Base-by-base conservation (phyloP, 2,888 invertebrate species). In the Tetragonula carbonaria region DNA sequence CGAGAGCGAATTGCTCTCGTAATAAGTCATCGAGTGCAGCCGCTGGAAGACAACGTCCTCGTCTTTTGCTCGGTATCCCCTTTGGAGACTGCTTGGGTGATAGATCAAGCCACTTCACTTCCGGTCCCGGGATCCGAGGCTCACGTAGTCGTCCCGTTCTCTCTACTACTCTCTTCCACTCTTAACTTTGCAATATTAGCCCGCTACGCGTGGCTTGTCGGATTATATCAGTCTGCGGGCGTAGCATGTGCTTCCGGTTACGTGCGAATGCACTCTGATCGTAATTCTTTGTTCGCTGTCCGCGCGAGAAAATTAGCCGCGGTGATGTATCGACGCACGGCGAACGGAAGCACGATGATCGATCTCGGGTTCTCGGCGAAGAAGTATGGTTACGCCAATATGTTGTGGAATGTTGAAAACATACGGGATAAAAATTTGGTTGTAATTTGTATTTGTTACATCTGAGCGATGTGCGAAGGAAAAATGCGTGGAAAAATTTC, bases 1-100 rank as follows among this genome's bases (percentile, higher is more conserved):
- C 79, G 86, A 86, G 86, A 82, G 88, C 78, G 86, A 90, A 87
- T 85, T 86, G 89, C 88, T 88, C 90, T 89, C 83, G 86, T 90
- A 91, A 91, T 90, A 91, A 90, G 91, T 92, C 91, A 90, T 90
- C 86, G 88, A 91, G 86, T 78, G 84, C 87, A 82, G 82, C 84
- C 72, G 72, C 75, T 70, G 74, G 85, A 83, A 84, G 90, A 89
- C 90, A 80, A 76, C 84, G 83, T 83, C 84, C 77, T 80, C 81
- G 78, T 82, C 83, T 80, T 86, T 85, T 79, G 65, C 82, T 68
- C 74, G 74, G 82, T 73, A 70, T 74, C 89, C 89, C 86, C 86
- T 88, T 90, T 78, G 71, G 75, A 79, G 78, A 79, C 75, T 45
- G 0, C 11, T 8, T 45, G 62, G 86, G 87, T 89, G 90, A 91